These are phyloP conservation scores for Anarrhichthys ocellatus DNA, from an alignment of 2,113 vertebrate species.

Conservation along the genomic window DNA sequence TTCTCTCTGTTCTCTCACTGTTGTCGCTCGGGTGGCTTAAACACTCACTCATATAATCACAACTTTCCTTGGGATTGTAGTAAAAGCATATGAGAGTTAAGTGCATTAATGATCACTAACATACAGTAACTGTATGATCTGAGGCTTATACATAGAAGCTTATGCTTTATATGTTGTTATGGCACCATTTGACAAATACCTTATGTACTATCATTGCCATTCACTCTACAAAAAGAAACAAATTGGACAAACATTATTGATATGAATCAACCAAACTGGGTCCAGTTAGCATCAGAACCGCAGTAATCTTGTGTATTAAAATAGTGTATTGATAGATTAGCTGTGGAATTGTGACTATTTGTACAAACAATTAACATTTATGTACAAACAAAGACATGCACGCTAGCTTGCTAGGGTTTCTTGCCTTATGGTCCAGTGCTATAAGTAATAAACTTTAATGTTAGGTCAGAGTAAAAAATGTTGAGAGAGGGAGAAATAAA, in stretches of 20 bases:
- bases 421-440: background rate
- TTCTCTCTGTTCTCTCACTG: constrained; percentile 32
- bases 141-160: constrained; percentile 14
- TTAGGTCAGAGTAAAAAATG: background rate
- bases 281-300: background rate
- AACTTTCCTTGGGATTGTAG: constrained; percentile 8
- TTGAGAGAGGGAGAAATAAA: background rate
- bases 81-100: background rate
- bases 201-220: background rate
- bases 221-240: background rate
- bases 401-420: background rate
- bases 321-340: background rate
- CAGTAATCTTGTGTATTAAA: background rate
- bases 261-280: background rate
- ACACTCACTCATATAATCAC: constrained; percentile 14
- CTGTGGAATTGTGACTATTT: background rate
- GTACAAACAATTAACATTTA: background rate
- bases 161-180: constrained; percentile 12
- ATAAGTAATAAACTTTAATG: background rate
- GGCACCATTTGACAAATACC: background rate
- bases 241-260: background rate
- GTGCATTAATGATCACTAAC: constrained; percentile 19
- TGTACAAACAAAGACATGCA: background rate
- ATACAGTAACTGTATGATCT: constrained; percentile 8
- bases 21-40: constrained; percentile 22